Base-by-base conservation (phyloP, 2,797 vertebrate genomes). In the Pelochelys cantorii region DNA sequence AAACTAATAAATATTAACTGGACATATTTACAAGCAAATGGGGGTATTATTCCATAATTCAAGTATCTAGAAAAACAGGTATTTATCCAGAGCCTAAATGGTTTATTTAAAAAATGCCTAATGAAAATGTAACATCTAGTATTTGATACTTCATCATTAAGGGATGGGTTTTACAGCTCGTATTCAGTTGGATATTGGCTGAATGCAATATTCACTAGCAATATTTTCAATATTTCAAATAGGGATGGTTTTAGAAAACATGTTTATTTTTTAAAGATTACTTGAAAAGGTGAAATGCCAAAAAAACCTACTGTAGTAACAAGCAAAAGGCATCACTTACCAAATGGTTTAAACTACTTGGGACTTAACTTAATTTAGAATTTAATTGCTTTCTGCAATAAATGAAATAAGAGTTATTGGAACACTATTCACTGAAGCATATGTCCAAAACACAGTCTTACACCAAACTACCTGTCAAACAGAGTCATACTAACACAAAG, bases 161-260 rank as follows among this genome's bases (percentile, higher is more conserved):
- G 83, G 87, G 89, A 91, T 14, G 57, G 89, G 95, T 88, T 90
- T 90, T 62, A 95, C 93, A 93, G 88, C 68, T 78, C 75, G 53
- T 68, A 90, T 81, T 52, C 94, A 65, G 68, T 53, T 57, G 74
- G 74, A 14, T 29, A 27, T 52, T 48, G 96, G 96, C 95, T 86
- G 87, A 60, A 20, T 88, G 93, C 93, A 92, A 79, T 77, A 75
- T 92, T 93, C 95, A 93, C 87, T 87, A 93, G 94, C 87, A 93
- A 89, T 88, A 89, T 93, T 95, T 95, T 71, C 68, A 94, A 88
- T 83, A 88, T 94, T 95, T 96, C 87, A 86, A 88, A 93, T 84
- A 90, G 95, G 93, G 92, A 85, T 92, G 92, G 31, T 83, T 95
- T 96, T 91, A 95, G 93, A 95, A 57, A 89, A 27, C 89, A 52